Base-by-base conservation (phyloP, 2,888 invertebrate species). In the Philaethria dido region DNA sequence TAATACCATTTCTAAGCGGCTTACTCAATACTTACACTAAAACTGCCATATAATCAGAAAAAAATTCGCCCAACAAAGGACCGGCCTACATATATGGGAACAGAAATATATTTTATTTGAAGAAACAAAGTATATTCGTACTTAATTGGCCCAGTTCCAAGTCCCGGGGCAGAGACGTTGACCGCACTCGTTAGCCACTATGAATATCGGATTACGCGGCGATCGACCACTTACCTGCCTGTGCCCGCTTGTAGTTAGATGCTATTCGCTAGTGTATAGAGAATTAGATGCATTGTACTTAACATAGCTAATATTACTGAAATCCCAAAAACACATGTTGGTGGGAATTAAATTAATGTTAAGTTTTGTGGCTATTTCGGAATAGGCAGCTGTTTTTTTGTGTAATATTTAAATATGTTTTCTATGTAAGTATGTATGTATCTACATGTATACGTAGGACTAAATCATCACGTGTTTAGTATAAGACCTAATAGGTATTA, bases 61-160 rank as follows among this genome's bases (percentile, higher is more conserved):
- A 33, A 33, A 33, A 5, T 1, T 6, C 54, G 13, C 14, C 36
- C 36, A 20, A 36, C 16, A 36, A 2, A 20, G 33, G 18, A 36
- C 14, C 18, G 20, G 36, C 20, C 5, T 33, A 45, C 22, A 54
- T 54, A n/a, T 25, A 44, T 54, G 25, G 42, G 29, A 45, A 20
- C 13, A 44, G 14, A 54, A 63, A 54, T 44, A 29, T 42, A 14
- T 39, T 52, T 25, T 18, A 4, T 44, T 25, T 25, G 42, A 52
- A 42, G 22, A 52, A 52, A 25, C 9, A 29, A 44, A 54, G 29
- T 16, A 11, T 5, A 18, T 3, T n/a, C 1, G 29, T 25, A 62
- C n/a, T 42, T 62, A 54, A 63, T 44, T 63, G 54, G 44, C 44
- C 63, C 54, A 54, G 44, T 45, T 54, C 44, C 52, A 57, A 63